phyloP scores from a whole-genome alignment of 1,140 invertebrate genomes.

The Chionoecetes opilio region DNA sequence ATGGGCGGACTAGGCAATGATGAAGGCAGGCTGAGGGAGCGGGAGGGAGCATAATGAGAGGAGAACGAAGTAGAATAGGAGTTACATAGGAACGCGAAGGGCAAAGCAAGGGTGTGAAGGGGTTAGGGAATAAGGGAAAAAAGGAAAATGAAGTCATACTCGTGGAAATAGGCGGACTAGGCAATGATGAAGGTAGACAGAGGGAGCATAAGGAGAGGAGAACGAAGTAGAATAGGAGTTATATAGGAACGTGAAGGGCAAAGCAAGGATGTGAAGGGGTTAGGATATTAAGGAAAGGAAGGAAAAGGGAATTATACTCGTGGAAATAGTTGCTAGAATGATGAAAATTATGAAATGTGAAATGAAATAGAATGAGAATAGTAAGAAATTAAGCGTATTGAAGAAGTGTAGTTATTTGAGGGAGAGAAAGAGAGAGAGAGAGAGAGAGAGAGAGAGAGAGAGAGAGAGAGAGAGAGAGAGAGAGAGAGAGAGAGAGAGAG shows the following conservation, averaged over 20 bases:
- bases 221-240: neutral
- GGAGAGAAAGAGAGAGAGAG: neutral
- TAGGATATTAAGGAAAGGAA: neutral
- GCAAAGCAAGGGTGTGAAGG: neutral
- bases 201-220: neutral
- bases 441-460: neutral
- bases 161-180: neutral
- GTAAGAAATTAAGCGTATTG: no score
- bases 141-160: neutral
- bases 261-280: neutral
- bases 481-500: no score
- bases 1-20: neutral
- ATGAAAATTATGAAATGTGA: no score
- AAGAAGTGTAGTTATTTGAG: no score
- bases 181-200: neutral
- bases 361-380: no score
- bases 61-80: neutral
- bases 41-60: neutral
- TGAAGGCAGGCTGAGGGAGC: neutral
- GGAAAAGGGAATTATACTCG: neutral
- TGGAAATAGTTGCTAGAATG: neutral
- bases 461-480: neutral
- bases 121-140: neutral
- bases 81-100: neutral
- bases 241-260: neutral